Evolutionary conservation across 2,797 vertebrate genomes (phyloP).

Genomic region (Amblyopsis hoosieri): DNA sequence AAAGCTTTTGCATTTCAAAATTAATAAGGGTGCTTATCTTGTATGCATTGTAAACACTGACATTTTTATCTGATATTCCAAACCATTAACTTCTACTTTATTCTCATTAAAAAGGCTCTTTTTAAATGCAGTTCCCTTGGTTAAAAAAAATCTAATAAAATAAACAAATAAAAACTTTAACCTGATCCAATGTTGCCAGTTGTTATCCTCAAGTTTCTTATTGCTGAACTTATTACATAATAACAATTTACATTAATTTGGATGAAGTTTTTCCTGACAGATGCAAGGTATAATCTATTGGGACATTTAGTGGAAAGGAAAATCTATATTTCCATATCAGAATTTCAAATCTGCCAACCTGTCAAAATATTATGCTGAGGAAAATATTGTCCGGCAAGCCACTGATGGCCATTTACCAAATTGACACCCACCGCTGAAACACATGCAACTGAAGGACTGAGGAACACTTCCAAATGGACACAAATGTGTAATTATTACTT

Average conservation of each 20-base stretch:
- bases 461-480: too few species aligned
- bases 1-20: constrained; percentile 9
- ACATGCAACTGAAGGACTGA: too few species aligned
- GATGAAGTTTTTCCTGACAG: constrained; percentile 1
- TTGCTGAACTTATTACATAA: constrained; percentile 1
- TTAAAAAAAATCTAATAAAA: background rate
- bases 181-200: constrained; percentile 2
- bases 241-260: constrained; percentile 11
- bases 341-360: constrained; percentile 10
- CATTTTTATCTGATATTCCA: constrained; percentile 30
- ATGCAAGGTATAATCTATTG: constrained; percentile 2
- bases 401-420: background rate
- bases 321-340: constrained; percentile 13
- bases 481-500: too few species aligned
- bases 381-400: background rate
- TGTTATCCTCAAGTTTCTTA: background rate
- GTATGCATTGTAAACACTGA: constrained; percentile 20
- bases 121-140: background rate
- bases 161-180: constrained; percentile 4
- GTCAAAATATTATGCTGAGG: background rate
- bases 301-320: constrained; percentile 5
- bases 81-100: constrained; percentile 42
- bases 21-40: constrained; percentile 19
- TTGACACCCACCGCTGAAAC: too few species aligned
- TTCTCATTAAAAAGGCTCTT: constrained; percentile 1